phyloP scores from a whole-genome alignment of 1,140 invertebrate genomes.

The Gryllus bimaculatus region DNA sequence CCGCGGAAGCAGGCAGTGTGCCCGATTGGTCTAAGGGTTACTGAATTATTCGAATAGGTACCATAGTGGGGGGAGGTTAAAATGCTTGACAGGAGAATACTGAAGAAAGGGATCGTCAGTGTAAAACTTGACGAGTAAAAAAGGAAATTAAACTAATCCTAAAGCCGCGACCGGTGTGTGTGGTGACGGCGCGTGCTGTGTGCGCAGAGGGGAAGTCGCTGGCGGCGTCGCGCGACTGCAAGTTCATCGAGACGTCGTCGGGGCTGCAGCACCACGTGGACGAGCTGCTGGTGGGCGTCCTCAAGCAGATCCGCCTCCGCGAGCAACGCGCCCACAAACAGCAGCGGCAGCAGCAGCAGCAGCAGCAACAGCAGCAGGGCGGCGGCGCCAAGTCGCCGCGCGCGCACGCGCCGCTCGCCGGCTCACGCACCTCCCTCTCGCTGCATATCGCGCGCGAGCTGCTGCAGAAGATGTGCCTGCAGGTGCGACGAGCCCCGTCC shows the following conservation, averaged over 20 bases:
- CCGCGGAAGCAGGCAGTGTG: too few species aligned
- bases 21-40: too few species aligned
- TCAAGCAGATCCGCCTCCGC: slow-evolving; percentile 74
- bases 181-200: too few species aligned
- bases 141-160: too few species aligned
- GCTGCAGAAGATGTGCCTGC: slow-evolving; percentile 76
- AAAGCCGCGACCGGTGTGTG: too few species aligned
- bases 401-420: slow-evolving; percentile 51
- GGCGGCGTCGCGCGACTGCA: slow-evolving; percentile 75
- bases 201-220: slow-evolving; percentile 74
- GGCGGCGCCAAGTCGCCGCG: slow-evolving; percentile 38
- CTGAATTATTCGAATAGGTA: too few species aligned
- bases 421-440: slow-evolving; percentile 58
- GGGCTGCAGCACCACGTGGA: slow-evolving; percentile 88
- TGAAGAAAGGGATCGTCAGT: too few species aligned
- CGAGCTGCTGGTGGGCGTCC: slow-evolving; percentile 75
- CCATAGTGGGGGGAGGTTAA: too few species aligned
- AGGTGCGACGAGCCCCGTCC: slow-evolving; percentile 44
- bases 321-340: slow-evolving; percentile 57
- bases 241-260: slow-evolving; percentile 86
- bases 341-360: slow-evolving; percentile 42
- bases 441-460: slow-evolving; percentile 66
- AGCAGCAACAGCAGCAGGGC: slow-evolving; percentile 35
- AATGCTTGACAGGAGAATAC: too few species aligned
- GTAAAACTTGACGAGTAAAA: too few species aligned